phyloP scores from a whole-genome alignment of 2,797 vertebrate species.

The Chelon auratus region DNA sequence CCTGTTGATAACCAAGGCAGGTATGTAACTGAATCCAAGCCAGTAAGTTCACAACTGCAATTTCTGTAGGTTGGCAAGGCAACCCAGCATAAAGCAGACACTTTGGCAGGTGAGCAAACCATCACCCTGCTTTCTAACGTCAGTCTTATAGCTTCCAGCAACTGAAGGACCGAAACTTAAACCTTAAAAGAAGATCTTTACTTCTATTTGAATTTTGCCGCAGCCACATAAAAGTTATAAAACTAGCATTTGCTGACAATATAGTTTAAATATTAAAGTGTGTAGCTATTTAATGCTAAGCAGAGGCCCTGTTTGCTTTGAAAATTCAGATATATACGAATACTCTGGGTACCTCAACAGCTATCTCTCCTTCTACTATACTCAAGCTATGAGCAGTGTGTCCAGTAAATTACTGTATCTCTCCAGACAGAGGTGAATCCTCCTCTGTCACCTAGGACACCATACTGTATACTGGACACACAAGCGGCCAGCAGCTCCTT shows the following conservation, averaged over 20 bases:
- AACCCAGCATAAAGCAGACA: neutral
- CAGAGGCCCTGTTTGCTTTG: constrained; percentile 7
- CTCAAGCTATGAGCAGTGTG: neutral
- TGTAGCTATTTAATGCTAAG: constrained; percentile 24
- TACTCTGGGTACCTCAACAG: neutral
- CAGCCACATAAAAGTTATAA: constrained; percentile 26
- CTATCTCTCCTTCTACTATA: neutral
- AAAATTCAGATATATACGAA: neutral
- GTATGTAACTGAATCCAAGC: neutral
- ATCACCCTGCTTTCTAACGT: constrained; percentile 16
- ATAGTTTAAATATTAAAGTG: constrained; percentile 29
- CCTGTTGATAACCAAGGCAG: neutral
- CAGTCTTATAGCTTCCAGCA: constrained; percentile 33
- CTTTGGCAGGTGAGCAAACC: constrained; percentile 14
- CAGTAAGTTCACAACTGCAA: constrained; percentile 20
- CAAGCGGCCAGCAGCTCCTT: neutral
- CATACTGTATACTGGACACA: constrained; percentile 18
- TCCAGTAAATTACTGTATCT: neutral
- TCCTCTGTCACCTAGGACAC: constrained; percentile 14
- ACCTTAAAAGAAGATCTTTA: constrained; percentile 31
- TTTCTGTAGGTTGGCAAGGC: constrained; percentile 3
- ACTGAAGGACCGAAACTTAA: constrained; percentile 42
- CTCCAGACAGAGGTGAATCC: neutral
- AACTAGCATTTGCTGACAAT: constrained; percentile 34
- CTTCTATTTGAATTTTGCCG: constrained; percentile 33